These are phyloP conservation scores for Cerastoderma edule DNA, from an alignment of 2,888 invertebrate genomes.

Conservation along the genomic window DNA sequence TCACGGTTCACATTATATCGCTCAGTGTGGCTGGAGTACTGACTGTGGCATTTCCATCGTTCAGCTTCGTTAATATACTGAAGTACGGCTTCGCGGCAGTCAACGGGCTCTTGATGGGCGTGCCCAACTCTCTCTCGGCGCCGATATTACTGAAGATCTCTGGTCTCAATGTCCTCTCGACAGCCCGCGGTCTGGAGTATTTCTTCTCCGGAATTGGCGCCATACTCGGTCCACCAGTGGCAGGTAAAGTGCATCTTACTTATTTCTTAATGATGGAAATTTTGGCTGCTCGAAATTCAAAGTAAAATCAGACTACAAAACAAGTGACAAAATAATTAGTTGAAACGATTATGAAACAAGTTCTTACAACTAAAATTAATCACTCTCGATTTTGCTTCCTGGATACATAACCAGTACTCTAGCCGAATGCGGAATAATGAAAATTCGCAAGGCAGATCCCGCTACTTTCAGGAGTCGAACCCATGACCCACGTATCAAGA, in stretches of 20 bases:
- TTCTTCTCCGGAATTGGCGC: slow-evolving; percentile 54
- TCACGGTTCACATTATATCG: slow-evolving; percentile 26
- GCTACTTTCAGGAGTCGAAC: too few relatives aligned
- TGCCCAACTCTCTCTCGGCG: slow-evolving; percentile 50
- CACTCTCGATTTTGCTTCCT: too few relatives aligned
- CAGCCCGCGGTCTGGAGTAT: slow-evolving; percentile 56
- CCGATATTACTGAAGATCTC: slow-evolving; percentile 54
- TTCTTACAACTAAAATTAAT: too few relatives aligned
- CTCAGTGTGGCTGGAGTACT: slow-evolving; percentile 37
- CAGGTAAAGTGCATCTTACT: slow-evolving; percentile 41
- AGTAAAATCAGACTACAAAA: too few relatives aligned
- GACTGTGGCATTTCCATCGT: slow-evolving; percentile 39
- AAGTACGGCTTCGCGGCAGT: slow-evolving; percentile 36
- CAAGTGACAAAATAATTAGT: too few relatives aligned
- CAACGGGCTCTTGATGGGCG: slow-evolving; percentile 48
- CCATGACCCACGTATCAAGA: too few relatives aligned
- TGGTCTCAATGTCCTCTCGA: slow-evolving; percentile 46
- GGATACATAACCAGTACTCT: too few relatives aligned
- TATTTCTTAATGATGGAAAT: too few relatives aligned
- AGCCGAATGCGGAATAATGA: too few relatives aligned
- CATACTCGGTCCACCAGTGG: slow-evolving; percentile 50
- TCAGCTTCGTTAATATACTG: slow-evolving; percentile 18
- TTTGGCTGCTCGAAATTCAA: too few relatives aligned
- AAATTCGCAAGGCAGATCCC: too few relatives aligned
- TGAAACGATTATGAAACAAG: too few relatives aligned